Conservation (phyloP, 1,140 invertebrate species). For the Bradysia coprophila region DNA sequence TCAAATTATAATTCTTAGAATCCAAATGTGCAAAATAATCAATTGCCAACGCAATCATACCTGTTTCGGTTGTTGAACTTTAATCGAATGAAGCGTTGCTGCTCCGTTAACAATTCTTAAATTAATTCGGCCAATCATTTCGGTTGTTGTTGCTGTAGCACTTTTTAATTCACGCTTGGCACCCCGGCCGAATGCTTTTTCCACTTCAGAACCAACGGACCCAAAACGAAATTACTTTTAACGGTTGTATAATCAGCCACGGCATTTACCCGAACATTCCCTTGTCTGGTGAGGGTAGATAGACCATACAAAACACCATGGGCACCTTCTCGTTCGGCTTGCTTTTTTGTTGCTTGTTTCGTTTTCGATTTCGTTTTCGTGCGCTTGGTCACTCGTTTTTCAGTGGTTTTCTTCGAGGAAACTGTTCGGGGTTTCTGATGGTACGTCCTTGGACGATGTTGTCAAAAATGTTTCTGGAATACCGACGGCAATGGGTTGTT, state of each 20-base stretch:
- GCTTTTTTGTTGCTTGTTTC: constrained; percentile 7
- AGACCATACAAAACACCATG: constrained; percentile 61
- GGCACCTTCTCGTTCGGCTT: constrained; percentile 37
- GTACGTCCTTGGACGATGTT: constrained; percentile 17
- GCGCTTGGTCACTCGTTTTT: no score
- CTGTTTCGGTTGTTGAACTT: constrained; percentile 68
- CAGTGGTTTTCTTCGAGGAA: no score
- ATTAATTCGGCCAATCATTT: constrained; percentile 62
- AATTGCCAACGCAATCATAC: no score
- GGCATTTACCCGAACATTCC: constrained; percentile 59
- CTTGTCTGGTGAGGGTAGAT: constrained; percentile 50
- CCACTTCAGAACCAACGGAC: constrained; percentile 56
- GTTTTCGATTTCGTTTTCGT: constrained; percentile 35
- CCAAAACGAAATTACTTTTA: constrained; percentile 58
- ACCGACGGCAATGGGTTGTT: not conserved
- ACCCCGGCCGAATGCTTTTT: constrained; percentile 65
- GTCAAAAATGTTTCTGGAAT: constrained; percentile 4
- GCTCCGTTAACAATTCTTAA: constrained; percentile 54
- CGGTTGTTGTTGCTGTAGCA: constrained; percentile 64
- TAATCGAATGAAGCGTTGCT: constrained; percentile 60
- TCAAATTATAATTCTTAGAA: constrained; percentile 1
- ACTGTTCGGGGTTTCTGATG: no score
- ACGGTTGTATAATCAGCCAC: constrained; percentile 60
- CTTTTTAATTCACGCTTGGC: constrained; percentile 56
- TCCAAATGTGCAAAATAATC: no score